Base-by-base conservation (phyloP, 92 coral and sea anemone species). In the Virgularia gustaviana region DNA sequence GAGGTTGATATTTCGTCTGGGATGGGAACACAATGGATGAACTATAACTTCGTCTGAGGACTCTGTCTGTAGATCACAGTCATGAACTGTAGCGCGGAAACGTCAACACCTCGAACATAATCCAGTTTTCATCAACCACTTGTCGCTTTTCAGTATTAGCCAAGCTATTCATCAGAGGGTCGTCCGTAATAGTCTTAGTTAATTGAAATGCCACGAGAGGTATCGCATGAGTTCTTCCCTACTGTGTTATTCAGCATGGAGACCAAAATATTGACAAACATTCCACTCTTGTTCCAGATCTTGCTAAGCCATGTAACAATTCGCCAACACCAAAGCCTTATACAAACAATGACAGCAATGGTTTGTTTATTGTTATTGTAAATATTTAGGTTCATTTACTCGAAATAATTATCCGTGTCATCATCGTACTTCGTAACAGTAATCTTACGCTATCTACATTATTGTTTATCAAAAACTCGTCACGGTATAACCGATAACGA, bases 211-310 rank as follows among this genome's bases (percentile, higher is more conserved):
- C 74, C 74, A 45, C 60, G 22, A 8, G 59, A 45, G 59, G 74
- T 24, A 67, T 45, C 66, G 31, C 19, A 42, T 67, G 57, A 67
- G 59, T 15, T 53, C 74, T 33, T 67, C 23, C 74, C 34, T 28
- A 67, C 74, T 67, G 74, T 33, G 74, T 44, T 67, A 18, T 67
- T 29, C 74, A 67, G 74, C 74, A 47, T 67, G 74, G 11, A 59
- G 28, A 47, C 74, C 43, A 24, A 67, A 67, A 67, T 67, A 67
- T 67, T 67, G 58, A 67, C 74, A 45, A 45, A 67, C 42, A 67
- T 47, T 42, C n/a, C 74, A 67, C 59, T 67, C 19, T 47, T 28
- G 42, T 51, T 45, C 13, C 3, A 52, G 6, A 52, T 22, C 58
- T 52, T 52, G 30, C 29, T 22, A 52, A 28, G 30, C 31, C 2